Percentiles rank a stretch among this genome's conserved stretches.
Conservation (phyloP, 2,797 vertebrate species). For the Pipistrellus pipistrellus region DNA sequence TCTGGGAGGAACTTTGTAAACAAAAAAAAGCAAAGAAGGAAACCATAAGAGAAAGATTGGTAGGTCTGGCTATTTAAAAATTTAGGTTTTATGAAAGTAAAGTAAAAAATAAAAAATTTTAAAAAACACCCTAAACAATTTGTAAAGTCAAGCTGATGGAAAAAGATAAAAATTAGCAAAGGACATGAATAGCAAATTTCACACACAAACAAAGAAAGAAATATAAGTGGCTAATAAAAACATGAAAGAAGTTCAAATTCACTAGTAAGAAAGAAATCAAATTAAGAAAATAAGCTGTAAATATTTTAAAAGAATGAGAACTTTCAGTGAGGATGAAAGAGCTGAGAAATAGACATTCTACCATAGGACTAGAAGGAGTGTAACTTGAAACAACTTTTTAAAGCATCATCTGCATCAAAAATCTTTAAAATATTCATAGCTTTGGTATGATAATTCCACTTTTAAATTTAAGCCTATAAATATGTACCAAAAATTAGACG, state of each 20-base stretch:
- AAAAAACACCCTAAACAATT: not conserved
- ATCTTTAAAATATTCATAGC: not conserved
- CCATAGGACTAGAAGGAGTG: not conserved
- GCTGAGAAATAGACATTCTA: not conserved
- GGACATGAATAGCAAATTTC: conserved; percentile 17
- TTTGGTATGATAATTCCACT: conserved; percentile 1
- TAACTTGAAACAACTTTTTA: conserved; percentile 17
- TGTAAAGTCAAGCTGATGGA: conserved; percentile 1
- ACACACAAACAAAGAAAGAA: not conserved
- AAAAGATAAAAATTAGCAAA: conserved; percentile 12
- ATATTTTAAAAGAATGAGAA: not conserved
- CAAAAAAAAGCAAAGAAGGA: not conserved
- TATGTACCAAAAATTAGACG: not conserved
- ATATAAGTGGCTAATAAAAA: not conserved
- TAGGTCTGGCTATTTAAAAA: not conserved
- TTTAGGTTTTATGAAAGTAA: not conserved
- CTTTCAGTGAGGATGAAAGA: not conserved
- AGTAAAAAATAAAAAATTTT: not conserved
- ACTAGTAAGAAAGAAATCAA: not conserved
- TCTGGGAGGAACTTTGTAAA: conserved; percentile 9
- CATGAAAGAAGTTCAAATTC: conserved; percentile 18
- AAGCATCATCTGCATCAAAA: not conserved
- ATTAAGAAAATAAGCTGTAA: conserved; percentile 4
- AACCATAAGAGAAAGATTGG: not conserved
- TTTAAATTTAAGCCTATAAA: conserved; percentile 52